phyloP scores from a whole-genome alignment of 2,797 vertebrate species.

The Myotis findleyi region DNA sequence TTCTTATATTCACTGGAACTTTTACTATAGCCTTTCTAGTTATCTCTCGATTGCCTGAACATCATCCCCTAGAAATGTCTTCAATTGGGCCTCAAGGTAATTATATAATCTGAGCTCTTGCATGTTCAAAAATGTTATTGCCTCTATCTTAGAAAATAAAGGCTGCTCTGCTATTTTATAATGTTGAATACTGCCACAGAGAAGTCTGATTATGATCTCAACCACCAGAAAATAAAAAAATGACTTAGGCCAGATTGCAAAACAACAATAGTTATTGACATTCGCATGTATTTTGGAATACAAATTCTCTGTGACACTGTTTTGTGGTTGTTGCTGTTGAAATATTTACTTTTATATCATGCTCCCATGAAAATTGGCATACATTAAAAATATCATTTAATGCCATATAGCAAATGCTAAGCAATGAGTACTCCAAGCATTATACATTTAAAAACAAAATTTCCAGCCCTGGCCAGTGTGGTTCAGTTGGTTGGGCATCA shows the following conservation, averaged over 20 bases:
- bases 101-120: background rate
- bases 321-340: background rate
- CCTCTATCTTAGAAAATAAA: slow-evolving; percentile 10
- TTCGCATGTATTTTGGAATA: background rate
- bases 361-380: background rate
- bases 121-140: background rate
- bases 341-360: slow-evolving; percentile 8
- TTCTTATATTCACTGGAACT: background rate
- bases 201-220: background rate
- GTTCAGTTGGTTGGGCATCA: background rate
- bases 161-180: background rate
- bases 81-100: background rate
- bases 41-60: background rate
- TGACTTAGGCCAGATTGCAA: background rate
- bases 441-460: background rate
- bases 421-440: background rate
- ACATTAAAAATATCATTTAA: slow-evolving; percentile 25
- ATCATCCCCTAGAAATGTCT: background rate
- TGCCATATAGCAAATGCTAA: slow-evolving; percentile 41
- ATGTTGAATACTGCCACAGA: background rate
- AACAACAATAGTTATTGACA: background rate
- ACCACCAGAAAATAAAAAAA: slow-evolving; percentile 12
- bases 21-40: background rate
- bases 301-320: background rate
- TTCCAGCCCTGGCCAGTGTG: background rate